A percentile compares a stretch with the other conserved stretches of the same genome.
phyloP scores from a whole-genome alignment of 2,888 invertebrate genomes.

The Ochlodes sylvanus region DNA sequence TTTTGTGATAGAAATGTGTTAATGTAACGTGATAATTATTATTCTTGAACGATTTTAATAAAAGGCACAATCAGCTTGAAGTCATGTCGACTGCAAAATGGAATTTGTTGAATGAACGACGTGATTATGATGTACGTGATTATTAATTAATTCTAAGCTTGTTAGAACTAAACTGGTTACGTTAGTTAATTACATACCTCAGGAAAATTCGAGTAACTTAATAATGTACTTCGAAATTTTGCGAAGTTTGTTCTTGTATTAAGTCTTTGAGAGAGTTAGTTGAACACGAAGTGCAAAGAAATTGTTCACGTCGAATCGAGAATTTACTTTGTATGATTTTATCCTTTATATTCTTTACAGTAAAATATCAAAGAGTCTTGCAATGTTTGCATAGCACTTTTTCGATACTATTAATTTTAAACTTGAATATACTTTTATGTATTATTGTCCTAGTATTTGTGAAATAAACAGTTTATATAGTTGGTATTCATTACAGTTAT shows the following conservation, averaged over 20 bases:
- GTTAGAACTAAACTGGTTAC: not conserved
- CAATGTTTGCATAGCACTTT: no score
- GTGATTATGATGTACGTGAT: not conserved
- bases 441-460: no score
- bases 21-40: not conserved
- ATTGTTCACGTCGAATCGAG: not conserved
- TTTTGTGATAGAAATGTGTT: no score
- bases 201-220: not conserved
- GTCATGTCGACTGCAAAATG: not conserved
- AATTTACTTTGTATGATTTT: not conserved
- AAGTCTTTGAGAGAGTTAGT: not conserved
- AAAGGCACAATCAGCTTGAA: not conserved
- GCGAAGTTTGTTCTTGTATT: not conserved
- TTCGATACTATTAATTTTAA: no score
- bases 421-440: no score
- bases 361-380: no score
- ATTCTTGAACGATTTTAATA: not conserved
- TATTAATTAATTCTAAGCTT: not conserved
- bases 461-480: no score
- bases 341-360: not conserved
- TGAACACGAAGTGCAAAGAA: not conserved
- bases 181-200: not conserved
- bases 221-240: not conserved
- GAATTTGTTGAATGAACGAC: not conserved
- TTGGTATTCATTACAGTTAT: no score